Evolutionary conservation across 2,888 invertebrate genomes (phyloP).

Genomic region (Brachyptera putata): DNA sequence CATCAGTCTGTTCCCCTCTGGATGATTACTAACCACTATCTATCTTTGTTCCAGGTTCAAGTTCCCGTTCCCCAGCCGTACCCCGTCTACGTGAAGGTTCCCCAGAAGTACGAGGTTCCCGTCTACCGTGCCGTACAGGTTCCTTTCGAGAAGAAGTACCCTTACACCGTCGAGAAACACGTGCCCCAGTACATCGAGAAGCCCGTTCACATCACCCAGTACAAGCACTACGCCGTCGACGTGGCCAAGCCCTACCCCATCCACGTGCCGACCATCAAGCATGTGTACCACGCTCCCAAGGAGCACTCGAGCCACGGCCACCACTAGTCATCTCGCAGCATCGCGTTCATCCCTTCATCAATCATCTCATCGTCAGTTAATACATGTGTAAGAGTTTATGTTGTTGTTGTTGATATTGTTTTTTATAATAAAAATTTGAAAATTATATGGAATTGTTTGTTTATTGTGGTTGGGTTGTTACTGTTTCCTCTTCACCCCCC

Average conservation of each 20-base stretch:
- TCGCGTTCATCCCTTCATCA: not conserved
- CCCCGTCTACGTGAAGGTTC: constrained; percentile 29
- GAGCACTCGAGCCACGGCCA: not conserved
- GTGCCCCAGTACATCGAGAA: constrained; percentile 32
- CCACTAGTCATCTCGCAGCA: not conserved
- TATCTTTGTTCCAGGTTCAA: too few species aligned
- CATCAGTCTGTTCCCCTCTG: too few species aligned
- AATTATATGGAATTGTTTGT: too few species aligned
- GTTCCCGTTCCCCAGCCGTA: constrained; percentile 31
- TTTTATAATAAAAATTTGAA: constrained; percentile 4
- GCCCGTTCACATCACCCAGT: constrained; percentile 32
- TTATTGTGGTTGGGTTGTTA: too few species aligned
- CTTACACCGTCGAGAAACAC: constrained; percentile 32
- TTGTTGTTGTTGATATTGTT: not conserved
- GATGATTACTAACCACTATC: too few species aligned
- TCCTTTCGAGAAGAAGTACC: constrained; percentile 33
- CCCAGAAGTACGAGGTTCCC: constrained; percentile 30
- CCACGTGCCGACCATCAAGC: constrained; percentile 31
- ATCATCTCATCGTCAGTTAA: not conserved
- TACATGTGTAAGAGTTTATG: constrained; percentile 10
- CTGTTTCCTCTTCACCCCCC: too few species aligned
- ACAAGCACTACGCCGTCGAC: constrained; percentile 30
- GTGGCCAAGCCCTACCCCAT: constrained; percentile 33
- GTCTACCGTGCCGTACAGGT: constrained; percentile 33
- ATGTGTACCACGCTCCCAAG: constrained; percentile 29